phyloP scores from a whole-genome alignment of 2,113 vertebrate species.

The cattle (Bos taurus) region DNA sequence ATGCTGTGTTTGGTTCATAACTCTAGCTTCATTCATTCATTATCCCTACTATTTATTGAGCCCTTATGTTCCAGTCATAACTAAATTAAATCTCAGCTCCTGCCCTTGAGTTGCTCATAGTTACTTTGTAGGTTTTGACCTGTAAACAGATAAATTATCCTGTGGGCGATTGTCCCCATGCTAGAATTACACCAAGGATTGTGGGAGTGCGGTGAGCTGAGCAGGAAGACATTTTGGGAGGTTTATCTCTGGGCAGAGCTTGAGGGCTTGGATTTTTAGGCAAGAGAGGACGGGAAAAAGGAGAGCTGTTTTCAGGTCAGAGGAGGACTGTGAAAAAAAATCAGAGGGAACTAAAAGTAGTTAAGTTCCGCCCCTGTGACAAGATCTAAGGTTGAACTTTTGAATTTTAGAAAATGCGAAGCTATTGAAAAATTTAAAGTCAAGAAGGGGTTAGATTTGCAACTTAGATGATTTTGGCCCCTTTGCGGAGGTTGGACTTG shows the following conservation, averaged over 20 bases:
- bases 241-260: background rate
- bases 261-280: background rate
- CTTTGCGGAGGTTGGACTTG: background rate
- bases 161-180: background rate
- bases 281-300: background rate
- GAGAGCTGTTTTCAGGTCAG: background rate
- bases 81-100: background rate
- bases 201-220: rapidly evolving
- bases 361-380: background rate
- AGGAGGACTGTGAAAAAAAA: background rate
- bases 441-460: background rate
- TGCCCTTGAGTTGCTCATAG: background rate
- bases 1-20: background rate
- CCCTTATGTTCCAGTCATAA: background rate
- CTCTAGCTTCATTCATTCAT: background rate
- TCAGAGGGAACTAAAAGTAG: background rate
- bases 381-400: background rate
- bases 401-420: background rate
- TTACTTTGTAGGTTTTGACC: background rate
- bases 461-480: background rate
- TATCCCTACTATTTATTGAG: background rate
- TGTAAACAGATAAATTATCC: background rate
- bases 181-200: background rate
- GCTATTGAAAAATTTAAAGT: background rate
- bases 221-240: background rate